Evolutionary conservation across 1,140 invertebrate species (phyloP), one percentile per base, ranked within the genome.

Genomic region (Ephestia elutella): DNA sequence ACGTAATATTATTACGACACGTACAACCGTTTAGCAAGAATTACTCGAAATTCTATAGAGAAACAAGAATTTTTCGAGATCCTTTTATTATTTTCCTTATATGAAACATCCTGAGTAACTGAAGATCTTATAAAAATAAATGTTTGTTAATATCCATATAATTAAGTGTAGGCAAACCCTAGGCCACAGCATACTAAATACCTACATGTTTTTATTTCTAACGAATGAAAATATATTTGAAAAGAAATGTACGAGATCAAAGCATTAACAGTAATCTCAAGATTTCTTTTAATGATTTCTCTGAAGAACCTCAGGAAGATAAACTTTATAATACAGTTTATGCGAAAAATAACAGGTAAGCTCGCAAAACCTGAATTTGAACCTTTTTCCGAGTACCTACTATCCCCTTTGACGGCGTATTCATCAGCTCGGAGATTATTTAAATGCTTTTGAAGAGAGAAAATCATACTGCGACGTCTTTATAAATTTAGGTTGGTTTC

Each of bases 401-500:
- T 53, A 25, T 53, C 50, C 56, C 48, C 54, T 66, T 51, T 56
- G 30, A 63, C 57, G 49, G 44, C 44, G 18, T 21, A 50, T 49
- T 55, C 35, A 58, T 64, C 57, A 56, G 38, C 54, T 57, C 48
- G 38, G 17, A 62, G 59, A 62, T 57, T 66, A 62, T 66, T 65
- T 54, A 66, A 66, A 66, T 62, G 35, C 28, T 56, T 61, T 28
- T 32, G 49, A 61, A 62, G 58, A 59, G 59, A 55, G 59, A 63
- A 63, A 59, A 58, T 65, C 44, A 49, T 35, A 60, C 64, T 62
- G 58, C 62, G 62, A 59, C 53, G 51, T 62, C 54, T 68, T 70
- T 70, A 64, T 59, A 60, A 62, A 65, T 65, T 60, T 62, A 57
- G 59, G 54, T 62, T 61, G 21, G 21, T 62, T 66, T 59, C 62